These are phyloP conservation scores for Clarias macrocephalus DNA, from an alignment of 2,113 vertebrate genomes.

Conservation along the genomic window DNA sequence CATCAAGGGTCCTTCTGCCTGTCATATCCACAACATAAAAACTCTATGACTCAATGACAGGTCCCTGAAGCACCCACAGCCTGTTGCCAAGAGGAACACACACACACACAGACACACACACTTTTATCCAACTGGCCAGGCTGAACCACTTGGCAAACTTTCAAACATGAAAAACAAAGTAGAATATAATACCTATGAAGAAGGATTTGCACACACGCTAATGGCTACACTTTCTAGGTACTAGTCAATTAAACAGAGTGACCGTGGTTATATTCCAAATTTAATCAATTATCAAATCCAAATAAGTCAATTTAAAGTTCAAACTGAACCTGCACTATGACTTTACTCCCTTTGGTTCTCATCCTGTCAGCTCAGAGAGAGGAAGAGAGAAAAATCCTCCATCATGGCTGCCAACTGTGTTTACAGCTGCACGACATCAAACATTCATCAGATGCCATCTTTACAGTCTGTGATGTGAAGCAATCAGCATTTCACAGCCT, in stretches of 20 bases:
- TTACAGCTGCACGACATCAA: constrained; percentile 77
- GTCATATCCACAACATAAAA: constrained; percentile 63
- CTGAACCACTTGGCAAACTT: constrained; percentile 30
- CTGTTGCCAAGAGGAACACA: constrained; percentile 61
- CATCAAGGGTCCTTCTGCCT: constrained; percentile 51
- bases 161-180: constrained; percentile 22
- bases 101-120: constrained; percentile 52
- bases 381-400: constrained; percentile 49
- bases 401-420: constrained; percentile 75
- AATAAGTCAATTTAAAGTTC: constrained; percentile 64
- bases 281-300: constrained; percentile 62
- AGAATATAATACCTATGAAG: neutral
- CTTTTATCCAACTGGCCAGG: constrained; percentile 29
- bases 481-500: constrained; percentile 81
- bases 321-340: constrained; percentile 53
- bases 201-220: neutral
- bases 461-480: constrained; percentile 77
- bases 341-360: constrained; percentile 68
- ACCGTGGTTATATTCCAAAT: constrained; percentile 66
- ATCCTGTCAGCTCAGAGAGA: constrained; percentile 61
- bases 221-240: neutral
- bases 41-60: constrained; percentile 62
- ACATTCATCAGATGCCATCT: constrained; percentile 79
- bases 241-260: constrained; percentile 61
- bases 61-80: constrained; percentile 62